These are phyloP conservation scores for Vollenhovia emeryi DNA, from an alignment of 1,140 invertebrate species.

Conservation along the genomic window DNA sequence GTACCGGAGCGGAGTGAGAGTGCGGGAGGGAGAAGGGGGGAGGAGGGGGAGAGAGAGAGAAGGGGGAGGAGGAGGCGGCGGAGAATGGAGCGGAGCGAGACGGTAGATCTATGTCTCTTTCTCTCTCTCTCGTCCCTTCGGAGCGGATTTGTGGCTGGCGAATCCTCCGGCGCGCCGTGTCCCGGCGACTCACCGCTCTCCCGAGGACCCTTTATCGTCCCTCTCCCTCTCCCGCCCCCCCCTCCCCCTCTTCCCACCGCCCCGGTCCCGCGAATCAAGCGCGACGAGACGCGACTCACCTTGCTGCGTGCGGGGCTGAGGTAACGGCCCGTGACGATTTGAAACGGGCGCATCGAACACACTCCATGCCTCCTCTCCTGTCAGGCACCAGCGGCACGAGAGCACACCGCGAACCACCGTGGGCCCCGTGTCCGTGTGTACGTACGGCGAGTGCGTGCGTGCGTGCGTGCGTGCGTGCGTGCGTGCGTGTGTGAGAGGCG, in stretches of 20 bases:
- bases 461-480: background rate
- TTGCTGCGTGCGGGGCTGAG: conserved; percentile 69
- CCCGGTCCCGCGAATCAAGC: conserved; percentile 61
- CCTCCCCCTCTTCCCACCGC: background rate
- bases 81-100: background rate
- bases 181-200: no score
- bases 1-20: conserved; percentile 26
- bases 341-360: conserved; percentile 77
- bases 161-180: no score
- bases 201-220: background rate
- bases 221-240: background rate
- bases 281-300: conserved; percentile 67
- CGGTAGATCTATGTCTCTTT: background rate
- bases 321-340: conserved; percentile 79
- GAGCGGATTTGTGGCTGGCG: background rate
- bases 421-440: background rate
- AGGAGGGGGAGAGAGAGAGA: background rate
- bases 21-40: no score
- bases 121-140: background rate
- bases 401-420: conserved; percentile 18
- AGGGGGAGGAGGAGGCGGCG: background rate
- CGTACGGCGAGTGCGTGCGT: background rate
- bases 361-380: conserved; percentile 76
- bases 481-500: background rate
- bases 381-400: conserved; percentile 49